Evolutionary conservation across 2,797 vertebrate genomes (phyloP).

Genomic region (Periophthalmus magnuspinnatus): DNA sequence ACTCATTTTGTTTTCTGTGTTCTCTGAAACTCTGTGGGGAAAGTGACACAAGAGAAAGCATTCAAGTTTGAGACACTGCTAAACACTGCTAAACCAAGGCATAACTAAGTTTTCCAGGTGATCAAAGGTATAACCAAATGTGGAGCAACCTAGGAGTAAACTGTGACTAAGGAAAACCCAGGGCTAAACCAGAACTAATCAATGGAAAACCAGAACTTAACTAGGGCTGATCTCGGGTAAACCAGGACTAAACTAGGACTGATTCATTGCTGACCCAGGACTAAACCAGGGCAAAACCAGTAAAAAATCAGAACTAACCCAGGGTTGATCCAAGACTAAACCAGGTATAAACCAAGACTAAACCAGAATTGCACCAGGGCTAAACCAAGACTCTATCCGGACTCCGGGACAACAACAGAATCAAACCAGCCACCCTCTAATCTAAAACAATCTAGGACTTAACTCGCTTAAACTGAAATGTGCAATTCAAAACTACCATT

Average conservation of each 20-base stretch:
- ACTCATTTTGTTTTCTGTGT: constrained; percentile 91
- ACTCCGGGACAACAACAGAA: background rate
- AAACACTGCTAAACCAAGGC: background rate
- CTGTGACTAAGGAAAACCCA: background rate
- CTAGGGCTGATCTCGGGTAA: background rate
- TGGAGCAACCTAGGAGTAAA: background rate
- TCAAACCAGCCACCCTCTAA: background rate
- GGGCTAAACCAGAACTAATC: background rate
- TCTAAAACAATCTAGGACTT: background rate
- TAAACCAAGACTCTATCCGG: background rate
- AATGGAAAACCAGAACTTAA: too few relatives aligned
- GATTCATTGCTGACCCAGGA: background rate
- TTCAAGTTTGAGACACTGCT: too few relatives aligned
- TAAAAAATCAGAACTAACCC: background rate
- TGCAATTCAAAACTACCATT: background rate
- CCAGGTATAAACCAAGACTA: too few relatives aligned
- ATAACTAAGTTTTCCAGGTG: background rate
- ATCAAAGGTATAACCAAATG: background rate
- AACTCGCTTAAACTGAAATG: background rate
- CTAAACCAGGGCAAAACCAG: background rate
- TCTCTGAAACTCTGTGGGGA: constrained; percentile 83
- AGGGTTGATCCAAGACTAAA: background rate
- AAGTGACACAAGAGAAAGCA: background rate
- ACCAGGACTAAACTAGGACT: background rate
- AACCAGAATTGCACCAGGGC: background rate